A percentile compares a stretch with the other conserved stretches of the same genome.
phyloP scores from a whole-genome alignment of 1,140 invertebrate species.

The Campoletis sonorensis region DNA sequence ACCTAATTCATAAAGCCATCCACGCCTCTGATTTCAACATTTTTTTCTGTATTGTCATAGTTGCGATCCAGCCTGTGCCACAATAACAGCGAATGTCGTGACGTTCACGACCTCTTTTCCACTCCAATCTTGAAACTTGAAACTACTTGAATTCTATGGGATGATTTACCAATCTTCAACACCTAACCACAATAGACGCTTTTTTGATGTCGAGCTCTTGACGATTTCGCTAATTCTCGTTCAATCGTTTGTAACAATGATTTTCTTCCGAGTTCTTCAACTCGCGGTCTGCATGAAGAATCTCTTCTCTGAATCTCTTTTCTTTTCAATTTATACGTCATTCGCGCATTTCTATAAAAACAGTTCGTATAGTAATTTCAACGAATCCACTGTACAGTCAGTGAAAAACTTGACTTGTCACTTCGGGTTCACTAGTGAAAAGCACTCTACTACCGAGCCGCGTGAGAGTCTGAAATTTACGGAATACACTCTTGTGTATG shows the following conservation, averaged over 20 bases:
- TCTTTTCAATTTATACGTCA: background rate
- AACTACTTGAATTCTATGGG: background rate
- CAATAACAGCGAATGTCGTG: background rate
- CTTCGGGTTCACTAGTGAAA: too few species aligned
- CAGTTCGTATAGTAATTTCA: too few species aligned
- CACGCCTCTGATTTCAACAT: slow-evolving; percentile 51
- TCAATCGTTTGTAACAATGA: background rate
- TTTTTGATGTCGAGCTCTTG: background rate
- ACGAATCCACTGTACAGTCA: too few species aligned
- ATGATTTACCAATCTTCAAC: background rate
- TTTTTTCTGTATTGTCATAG: slow-evolving; percentile 14
- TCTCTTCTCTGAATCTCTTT: background rate
- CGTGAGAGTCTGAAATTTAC: background rate
- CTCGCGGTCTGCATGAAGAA: background rate
- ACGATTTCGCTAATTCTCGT: background rate
- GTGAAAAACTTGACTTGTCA: too few species aligned
- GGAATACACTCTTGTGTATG: background rate
- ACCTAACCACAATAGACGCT: background rate
- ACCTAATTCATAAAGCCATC: slow-evolving; percentile 49
- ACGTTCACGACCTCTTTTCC: slow-evolving; percentile 24
- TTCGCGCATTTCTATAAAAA: too few species aligned
- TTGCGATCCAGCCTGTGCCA: background rate
- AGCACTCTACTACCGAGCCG: too few species aligned
- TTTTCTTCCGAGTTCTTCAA: background rate
- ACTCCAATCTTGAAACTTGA: background rate